These are phyloP conservation scores for Phrynosoma blainvillii DNA, from an alignment of 2,113 vertebrate species.

Conservation along the genomic window DNA sequence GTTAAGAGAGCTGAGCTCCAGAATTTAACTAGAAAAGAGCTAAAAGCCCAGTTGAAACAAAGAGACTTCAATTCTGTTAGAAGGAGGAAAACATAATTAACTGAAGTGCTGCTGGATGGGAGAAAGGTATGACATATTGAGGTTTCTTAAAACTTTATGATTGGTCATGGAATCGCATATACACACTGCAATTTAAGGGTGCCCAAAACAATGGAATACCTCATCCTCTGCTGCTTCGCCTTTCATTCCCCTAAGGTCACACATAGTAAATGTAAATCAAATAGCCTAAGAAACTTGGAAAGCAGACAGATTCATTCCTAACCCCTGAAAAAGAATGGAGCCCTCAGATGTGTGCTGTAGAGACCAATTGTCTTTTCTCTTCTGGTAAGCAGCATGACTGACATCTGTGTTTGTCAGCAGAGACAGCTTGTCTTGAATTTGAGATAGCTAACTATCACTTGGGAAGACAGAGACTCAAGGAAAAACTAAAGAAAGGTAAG, in stretches of 20 bases:
- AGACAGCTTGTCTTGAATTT: conserved; percentile 56
- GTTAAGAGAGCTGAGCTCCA: not conserved
- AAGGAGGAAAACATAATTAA: not conserved
- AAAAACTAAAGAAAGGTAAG: conserved; percentile 1
- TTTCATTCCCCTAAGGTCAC: not conserved
- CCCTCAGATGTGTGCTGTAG: conserved; percentile 5
- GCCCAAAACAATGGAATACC: not conserved
- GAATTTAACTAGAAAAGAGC: not conserved
- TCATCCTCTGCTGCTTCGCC: not conserved
- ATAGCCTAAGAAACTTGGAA: not conserved
- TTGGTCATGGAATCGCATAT: conserved; percentile 4
- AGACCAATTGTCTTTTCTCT: conserved; percentile 47
- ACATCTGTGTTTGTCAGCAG: not conserved
- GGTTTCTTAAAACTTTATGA: not conserved
- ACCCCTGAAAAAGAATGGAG: conserved; percentile 29
- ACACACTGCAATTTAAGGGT: conserved; percentile 5
- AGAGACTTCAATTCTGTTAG: not conserved
- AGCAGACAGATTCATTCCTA: not conserved
- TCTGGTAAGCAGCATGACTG: conserved; percentile 51
- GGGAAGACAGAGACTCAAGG: conserved; percentile 41
- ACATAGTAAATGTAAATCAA: conserved; percentile 32
- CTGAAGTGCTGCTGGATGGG: not conserved
- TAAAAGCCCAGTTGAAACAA: not conserved
- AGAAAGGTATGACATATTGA: not conserved
- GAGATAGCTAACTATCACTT: conserved; percentile 66